These are phyloP conservation scores for Coccyzus lansbergi DNA, from an alignment of 2,797 vertebrate species.

Conservation along the genomic window DNA sequence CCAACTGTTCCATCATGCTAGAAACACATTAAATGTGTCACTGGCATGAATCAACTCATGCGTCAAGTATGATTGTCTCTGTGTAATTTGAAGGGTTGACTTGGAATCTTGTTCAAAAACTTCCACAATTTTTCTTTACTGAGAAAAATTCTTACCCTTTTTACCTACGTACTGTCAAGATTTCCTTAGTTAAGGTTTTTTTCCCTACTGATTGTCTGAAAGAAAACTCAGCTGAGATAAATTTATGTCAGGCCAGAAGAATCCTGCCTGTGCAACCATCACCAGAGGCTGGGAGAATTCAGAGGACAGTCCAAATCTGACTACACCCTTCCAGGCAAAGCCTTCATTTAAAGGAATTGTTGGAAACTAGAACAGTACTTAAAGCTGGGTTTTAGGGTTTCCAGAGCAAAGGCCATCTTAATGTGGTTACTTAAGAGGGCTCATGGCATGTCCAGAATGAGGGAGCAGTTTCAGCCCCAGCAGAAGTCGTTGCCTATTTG, in stretches of 20 bases:
- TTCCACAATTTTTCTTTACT: neutral
- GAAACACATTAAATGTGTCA: neutral
- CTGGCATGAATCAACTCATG: neutral
- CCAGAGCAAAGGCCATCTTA: neutral
- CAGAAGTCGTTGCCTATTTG: neutral
- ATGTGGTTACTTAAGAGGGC: neutral
- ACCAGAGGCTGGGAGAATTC: fast-evolving
- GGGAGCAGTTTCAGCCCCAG: neutral
- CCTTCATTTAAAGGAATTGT: neutral
- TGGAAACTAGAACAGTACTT: neutral
- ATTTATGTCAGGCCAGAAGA: neutral
- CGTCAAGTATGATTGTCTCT: fast-evolving
- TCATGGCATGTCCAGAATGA: neutral
- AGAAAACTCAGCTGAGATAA: neutral
- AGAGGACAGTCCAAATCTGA: neutral
- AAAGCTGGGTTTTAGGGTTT: neutral
- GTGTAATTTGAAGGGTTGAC: neutral
- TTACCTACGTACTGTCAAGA: neutral
- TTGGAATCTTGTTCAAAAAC: neutral
- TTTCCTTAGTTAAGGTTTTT: neutral
- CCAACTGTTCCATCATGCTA: neutral
- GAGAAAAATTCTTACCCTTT: neutral
- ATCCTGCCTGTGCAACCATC: fast-evolving
- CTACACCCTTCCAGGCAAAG: neutral
- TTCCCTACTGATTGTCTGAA: neutral